These are phyloP conservation scores for Lagodon rhomboides DNA, from an alignment of 2,797 vertebrate genomes.

Conservation along the genomic window DNA sequence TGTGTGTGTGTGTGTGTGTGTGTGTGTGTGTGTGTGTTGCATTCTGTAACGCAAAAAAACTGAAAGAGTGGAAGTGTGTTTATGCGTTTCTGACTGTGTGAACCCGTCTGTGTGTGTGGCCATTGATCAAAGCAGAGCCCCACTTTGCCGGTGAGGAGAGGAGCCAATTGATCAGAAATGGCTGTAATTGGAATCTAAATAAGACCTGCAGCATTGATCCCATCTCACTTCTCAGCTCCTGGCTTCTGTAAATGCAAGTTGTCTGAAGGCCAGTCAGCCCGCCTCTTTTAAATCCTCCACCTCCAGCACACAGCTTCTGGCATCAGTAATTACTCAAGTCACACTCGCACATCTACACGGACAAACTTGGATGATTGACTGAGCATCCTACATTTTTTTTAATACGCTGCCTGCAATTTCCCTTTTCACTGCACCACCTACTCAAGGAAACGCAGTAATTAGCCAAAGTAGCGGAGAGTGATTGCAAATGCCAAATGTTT, in stretches of 20 bases:
- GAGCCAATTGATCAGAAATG: constrained; percentile 81
- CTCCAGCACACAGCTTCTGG: constrained; percentile 31
- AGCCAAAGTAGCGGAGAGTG: constrained; percentile 57
- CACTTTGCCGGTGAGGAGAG: constrained; percentile 56
- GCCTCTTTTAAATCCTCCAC: constrained; percentile 45
- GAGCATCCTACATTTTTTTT: constrained; percentile 44
- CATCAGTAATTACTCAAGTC: constrained; percentile 62
- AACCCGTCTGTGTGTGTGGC: constrained; percentile 55
- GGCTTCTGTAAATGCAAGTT: constrained; percentile 47
- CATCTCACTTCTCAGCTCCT: constrained; percentile 58
- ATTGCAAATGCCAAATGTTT: constrained; percentile 64
- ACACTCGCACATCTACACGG: constrained; percentile 55
- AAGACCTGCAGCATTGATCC: constrained; percentile 76
- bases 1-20: constrained; percentile 29
- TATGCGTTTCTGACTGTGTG: constrained; percentile 42
- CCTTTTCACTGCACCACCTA: constrained; percentile 45
- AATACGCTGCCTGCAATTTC: constrained; percentile 46
- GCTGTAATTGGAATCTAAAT: constrained; percentile 81
- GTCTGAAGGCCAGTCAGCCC: constrained; percentile 49
- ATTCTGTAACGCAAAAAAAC: background rate
- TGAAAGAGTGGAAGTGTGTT: constrained; percentile 33
- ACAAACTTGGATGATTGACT: constrained; percentile 61
- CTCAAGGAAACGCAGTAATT: constrained; percentile 63
- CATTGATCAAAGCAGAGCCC: constrained; percentile 70
- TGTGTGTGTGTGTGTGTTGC: constrained; percentile 1